Conservation (phyloP, 2,113 vertebrate species). For the Cairina moschata region DNA sequence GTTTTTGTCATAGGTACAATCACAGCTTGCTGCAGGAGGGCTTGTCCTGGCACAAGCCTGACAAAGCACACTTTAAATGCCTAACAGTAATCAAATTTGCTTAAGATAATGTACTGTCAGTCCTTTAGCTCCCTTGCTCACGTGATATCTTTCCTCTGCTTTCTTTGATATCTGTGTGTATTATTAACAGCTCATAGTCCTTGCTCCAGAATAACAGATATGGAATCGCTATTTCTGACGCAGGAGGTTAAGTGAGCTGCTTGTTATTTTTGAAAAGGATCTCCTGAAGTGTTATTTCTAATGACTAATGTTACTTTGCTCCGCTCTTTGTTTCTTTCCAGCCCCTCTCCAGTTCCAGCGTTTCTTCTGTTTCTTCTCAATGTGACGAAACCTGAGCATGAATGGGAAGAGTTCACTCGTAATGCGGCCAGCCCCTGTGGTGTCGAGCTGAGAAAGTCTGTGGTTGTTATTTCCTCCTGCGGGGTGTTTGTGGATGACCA, state of each 20-base stretch:
- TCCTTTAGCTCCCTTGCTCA: not conserved
- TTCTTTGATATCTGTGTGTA: not conserved
- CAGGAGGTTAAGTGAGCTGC: not conserved
- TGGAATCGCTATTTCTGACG: slow-evolving; percentile 8
- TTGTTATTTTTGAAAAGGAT: slow-evolving; percentile 36
- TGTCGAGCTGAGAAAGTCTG: slow-evolving; percentile 15
- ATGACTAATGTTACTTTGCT: not conserved
- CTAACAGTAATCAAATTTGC: not conserved
- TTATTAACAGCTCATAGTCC: not conserved
- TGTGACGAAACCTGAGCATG: slow-evolving; percentile 37
- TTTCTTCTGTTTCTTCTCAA: slow-evolving; percentile 6
- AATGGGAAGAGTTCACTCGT: slow-evolving; percentile 41
- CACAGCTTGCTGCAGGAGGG: not conserved
- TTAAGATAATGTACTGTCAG: not conserved
- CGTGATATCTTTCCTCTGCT: not conserved
- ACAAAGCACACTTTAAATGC: not conserved
- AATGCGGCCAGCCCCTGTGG: slow-evolving; percentile 2
- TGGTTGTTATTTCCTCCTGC: slow-evolving; percentile 45
- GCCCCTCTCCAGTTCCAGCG: not conserved
- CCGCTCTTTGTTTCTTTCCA: not conserved
- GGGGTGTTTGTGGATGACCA: slow-evolving; percentile 37
- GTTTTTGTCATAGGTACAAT: not conserved
- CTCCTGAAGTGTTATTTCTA: slow-evolving; percentile 1
- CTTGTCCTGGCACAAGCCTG: not conserved
- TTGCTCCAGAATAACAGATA: not conserved